Base-by-base conservation (phyloP, 2,888 invertebrate genomes). In the Hydraecia micacea region DNA sequence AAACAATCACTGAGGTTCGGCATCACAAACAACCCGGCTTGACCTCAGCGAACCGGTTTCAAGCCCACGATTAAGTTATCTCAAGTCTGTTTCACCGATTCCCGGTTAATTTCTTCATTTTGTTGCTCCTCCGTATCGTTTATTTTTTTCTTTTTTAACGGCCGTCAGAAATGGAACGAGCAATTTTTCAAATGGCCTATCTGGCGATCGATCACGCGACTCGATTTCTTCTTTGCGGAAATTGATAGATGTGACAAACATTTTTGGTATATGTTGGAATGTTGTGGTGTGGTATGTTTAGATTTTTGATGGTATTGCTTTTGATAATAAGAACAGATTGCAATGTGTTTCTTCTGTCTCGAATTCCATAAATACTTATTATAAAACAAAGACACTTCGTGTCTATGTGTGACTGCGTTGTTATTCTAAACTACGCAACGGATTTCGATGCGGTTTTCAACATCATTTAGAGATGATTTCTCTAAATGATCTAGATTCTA, bases 51-150 rank as follows among this genome's bases (percentile, higher is more conserved):
- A 72, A 88, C 95, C 95, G 93, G 94, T 94, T 94, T 92, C 91
- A 90, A 92, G 91, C 87, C 88, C 90, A 89, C 93, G 95, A 95
- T 95, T 95, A 95, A 95, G 95, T 93, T 94, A 95, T 95, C 95
- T 93, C 90, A 90, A 93, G 92, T 92, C 94, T 93, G 94, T 95
- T 95, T 93, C 93, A 95, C 93, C 93, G 94, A 95, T 95, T 95
- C 92, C 91, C 92, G 93, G 93, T 95, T 95, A 95, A 95, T 95
- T 95, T 95, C 95, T 95, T 95, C 95, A 95, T 95, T 95, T 94
- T 95, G 94, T 94, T 93, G 91, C 91, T 90, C 88, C 92, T 90
- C 91, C 84, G 88, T 88, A 89, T 91, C 91, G 89, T 90, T 91
- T 90, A 87, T 89, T 88, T 88, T 88, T 89, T 88, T 83, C 74